These are phyloP conservation scores for Carcinoscorpius rotundicauda DNA, from an alignment of 1,140 invertebrate species.

Conservation along the genomic window DNA sequence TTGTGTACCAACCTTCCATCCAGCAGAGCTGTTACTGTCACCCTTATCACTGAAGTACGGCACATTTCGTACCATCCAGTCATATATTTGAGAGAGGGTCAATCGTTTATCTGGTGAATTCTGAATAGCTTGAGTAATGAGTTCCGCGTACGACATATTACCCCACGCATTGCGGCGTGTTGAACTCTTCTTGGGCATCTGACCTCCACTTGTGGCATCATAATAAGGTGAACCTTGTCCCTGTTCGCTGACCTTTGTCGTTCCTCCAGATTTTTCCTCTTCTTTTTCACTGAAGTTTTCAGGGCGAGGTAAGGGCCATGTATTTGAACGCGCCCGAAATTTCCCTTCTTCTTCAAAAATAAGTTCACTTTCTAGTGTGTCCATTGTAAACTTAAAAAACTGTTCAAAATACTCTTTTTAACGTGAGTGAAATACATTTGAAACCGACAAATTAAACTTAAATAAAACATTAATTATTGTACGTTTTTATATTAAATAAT, in stretches of 20 bases:
- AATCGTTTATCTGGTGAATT: slow-evolving; percentile 89
- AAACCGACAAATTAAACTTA: too few species aligned
- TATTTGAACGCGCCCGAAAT: slow-evolving; percentile 81
- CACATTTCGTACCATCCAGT: slow-evolving; percentile 99
- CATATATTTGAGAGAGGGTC: slow-evolving; percentile 95
- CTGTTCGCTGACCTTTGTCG: slow-evolving; percentile 16
- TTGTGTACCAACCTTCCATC: slow-evolving; percentile 84
- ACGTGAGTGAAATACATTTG: too few species aligned
- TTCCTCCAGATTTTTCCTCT: slow-evolving; percentile 16
- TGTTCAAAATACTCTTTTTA: too few species aligned
- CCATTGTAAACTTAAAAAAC: slow-evolving; percentile 23
- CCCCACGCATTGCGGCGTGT: slow-evolving; percentile 90
- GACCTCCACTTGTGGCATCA: slow-evolving; percentile 15
- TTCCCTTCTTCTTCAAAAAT: slow-evolving; percentile 79
- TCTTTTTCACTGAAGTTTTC: slow-evolving; percentile 68
- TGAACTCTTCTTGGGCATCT: slow-evolving; percentile 36
- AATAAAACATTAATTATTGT: too few species aligned
- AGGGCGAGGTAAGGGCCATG: slow-evolving; percentile 89
- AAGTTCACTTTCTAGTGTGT: slow-evolving; percentile 36
- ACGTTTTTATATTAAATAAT: too few species aligned
- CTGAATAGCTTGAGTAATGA: slow-evolving; percentile 97
- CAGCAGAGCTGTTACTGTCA: slow-evolving; percentile 97
- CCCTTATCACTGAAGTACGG: slow-evolving; percentile 99
- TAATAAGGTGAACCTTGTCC: slow-evolving; percentile 15
- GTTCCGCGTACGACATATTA: slow-evolving; percentile 96